Evolutionary conservation across 2,797 vertebrate species (phyloP).

Genomic region (Hybognathus amarus): DNA sequence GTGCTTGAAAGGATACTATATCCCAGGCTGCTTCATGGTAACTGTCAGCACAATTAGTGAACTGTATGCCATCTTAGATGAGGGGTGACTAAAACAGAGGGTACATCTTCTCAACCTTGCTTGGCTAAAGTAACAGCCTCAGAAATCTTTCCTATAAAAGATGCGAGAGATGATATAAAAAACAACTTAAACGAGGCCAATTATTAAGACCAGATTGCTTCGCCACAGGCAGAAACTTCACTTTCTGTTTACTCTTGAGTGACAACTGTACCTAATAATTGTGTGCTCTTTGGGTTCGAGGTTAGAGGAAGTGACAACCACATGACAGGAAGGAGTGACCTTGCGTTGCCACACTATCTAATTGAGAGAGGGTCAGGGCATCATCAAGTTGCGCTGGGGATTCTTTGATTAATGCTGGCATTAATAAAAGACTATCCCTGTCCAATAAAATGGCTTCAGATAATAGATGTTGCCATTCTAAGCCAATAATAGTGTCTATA

Average conservation of each 20-base stretch:
- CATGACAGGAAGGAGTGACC: slow-evolving; percentile 59
- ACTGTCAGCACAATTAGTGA: slow-evolving; percentile 23
- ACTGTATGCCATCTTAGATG: slow-evolving; percentile 13
- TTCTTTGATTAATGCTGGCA: slow-evolving; percentile 76
- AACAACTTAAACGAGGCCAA: neutral
- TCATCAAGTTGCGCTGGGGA: slow-evolving; percentile 63
- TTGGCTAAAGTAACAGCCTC: slow-evolving; percentile 6
- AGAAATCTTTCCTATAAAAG: slow-evolving; percentile 20
- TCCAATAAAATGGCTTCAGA: slow-evolving; percentile 72
- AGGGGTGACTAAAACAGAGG: neutral
- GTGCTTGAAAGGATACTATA: neutral
- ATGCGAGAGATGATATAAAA: neutral
- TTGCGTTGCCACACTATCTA: slow-evolving; percentile 29
- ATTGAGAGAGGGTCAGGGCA: slow-evolving; percentile 61
- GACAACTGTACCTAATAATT: slow-evolving; percentile 18
- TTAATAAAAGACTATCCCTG: slow-evolving; percentile 74
- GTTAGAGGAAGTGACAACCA: slow-evolving; percentile 49
- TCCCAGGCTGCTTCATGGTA: neutral
- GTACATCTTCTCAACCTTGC: neutral
- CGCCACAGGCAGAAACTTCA: neutral
- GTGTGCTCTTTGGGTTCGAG: slow-evolving; percentile 6
- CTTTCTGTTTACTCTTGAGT: slow-evolving; percentile 42
- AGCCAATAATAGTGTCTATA: slow-evolving; percentile 85
- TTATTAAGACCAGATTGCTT: neutral
- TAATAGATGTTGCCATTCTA: slow-evolving; percentile 83